phyloP scores from a whole-genome alignment of 2,888 invertebrate species.

The Smittia aterrima region DNA sequence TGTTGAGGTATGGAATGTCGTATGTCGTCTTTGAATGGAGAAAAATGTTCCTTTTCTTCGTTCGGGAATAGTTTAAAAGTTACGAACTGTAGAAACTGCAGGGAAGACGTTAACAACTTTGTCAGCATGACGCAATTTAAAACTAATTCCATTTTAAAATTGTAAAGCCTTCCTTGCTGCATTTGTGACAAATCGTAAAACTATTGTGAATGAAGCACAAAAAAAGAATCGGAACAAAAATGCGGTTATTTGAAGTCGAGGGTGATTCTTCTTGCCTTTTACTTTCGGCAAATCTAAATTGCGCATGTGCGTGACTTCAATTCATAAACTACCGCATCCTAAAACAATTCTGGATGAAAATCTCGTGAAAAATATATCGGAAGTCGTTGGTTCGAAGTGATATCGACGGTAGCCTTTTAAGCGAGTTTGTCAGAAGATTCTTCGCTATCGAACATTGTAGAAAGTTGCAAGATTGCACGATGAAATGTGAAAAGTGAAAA shows the following conservation, averaged over 20 bases:
- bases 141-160: too few relatives aligned
- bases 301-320: background rate
- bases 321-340: conserved; percentile 5
- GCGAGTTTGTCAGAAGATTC: background rate
- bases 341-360: background rate
- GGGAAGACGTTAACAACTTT: too few relatives aligned
- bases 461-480: too few relatives aligned
- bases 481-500: too few relatives aligned
- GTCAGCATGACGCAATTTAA: too few relatives aligned
- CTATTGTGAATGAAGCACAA: conserved; percentile 17
- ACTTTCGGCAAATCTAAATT: background rate
- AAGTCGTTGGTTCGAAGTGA: background rate
- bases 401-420: background rate
- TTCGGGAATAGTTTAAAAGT: too few relatives aligned
- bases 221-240: conserved; percentile 9
- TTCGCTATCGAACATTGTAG: too few relatives aligned
- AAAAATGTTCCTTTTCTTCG: background rate
- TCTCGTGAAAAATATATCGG: background rate
- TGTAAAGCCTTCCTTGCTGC: too few relatives aligned
- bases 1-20: conserved; percentile 70
- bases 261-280: background rate
- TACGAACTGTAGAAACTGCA: too few relatives aligned
- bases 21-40: background rate
- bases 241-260: conserved; percentile 1
- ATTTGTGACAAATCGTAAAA: background rate